A percentile compares a stretch with the other conserved stretches of the same genome.
Conservation (phyloP, 2,888 invertebrate genomes). For the Athalia rosae region DNA sequence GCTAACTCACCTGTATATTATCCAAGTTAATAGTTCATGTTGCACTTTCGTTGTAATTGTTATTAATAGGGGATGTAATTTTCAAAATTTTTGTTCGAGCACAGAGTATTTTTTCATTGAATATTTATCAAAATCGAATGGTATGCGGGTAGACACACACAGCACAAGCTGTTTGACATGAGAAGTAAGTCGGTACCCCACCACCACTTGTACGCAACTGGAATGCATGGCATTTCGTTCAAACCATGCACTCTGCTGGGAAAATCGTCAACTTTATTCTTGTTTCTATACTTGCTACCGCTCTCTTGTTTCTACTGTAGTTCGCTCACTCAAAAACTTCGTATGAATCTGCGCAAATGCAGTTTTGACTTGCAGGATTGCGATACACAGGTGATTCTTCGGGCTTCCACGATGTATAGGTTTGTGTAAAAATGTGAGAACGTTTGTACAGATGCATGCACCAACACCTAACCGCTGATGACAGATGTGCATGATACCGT, state of each 20-base stretch:
- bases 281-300: slow-evolving; percentile 11
- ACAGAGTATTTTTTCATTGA: slow-evolving; percentile 56
- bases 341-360: too few relatives aligned
- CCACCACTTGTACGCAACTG: slow-evolving; percentile 61
- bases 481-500: too few relatives aligned
- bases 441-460: too few relatives aligned
- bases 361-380: too few relatives aligned
- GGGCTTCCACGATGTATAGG: too few relatives aligned
- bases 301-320: not conserved
- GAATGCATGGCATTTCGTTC: slow-evolving; percentile 68
- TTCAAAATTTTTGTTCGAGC: too few relatives aligned
- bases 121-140: slow-evolving; percentile 67
- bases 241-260: slow-evolving; percentile 62
- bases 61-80: too few relatives aligned
- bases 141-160: slow-evolving; percentile 67
- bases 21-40: slow-evolving; percentile 46
- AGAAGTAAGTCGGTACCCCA: slow-evolving; percentile 54
- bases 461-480: too few relatives aligned
- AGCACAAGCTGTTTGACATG: slow-evolving; percentile 68
- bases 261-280: slow-evolving; percentile 61
- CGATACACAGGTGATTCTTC: too few relatives aligned
- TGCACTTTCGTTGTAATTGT: slow-evolving; percentile 2
- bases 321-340: not conserved
- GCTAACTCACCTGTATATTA: slow-evolving; percentile 54
- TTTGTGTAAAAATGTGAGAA: too few relatives aligned